Base-by-base conservation (phyloP, 2,113 vertebrate genomes). In the Uria lomvia region DNA sequence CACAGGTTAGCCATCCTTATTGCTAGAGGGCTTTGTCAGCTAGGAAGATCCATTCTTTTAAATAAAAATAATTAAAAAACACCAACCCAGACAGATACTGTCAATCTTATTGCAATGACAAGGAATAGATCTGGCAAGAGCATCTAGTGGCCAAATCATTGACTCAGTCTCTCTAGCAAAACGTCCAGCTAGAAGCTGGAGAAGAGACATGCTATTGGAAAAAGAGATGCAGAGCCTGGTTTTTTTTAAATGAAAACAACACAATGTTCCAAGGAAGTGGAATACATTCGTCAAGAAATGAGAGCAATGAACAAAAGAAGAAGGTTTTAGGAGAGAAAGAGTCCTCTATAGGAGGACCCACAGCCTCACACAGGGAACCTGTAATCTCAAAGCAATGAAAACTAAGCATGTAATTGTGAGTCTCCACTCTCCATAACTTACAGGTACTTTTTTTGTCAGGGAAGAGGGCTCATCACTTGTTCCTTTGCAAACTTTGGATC, bases 301-400 rank as follows among this genome's bases (percentile, higher is more conserved):
- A 72, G 11, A 72, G 42, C n/a, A 88, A 2, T 40, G 24, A 76
- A 52, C 5, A 76, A 80, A 70, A 90, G 9, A 56, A 42, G 10
- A 74, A 30, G 5, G 12, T 9, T 8, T 73, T 65, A 70, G 12
- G 19, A 66, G 4, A 47, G 18, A 36, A 49, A 40, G 4, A 73
- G 6, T 45, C 4, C 11, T 56, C 15, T 45, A 29, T 5, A 55
- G n/a, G 17, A 73, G 20, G 27, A 53, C 5, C 15, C 15, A 59
- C 2, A 50, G 15, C 10, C 19, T 70, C 21, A 30, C 13, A 62
- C 3, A 73, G 11, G 60, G 34, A 82, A 20, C 11, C 1, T 26
- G 21, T 17, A 19, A 40, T 21, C 47, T 49, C n/a, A 70, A 65
- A 73, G 4, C 0, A 0, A 73, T 26, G 19, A 49, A 78, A 76